Base-by-base conservation (phyloP, 2,888 invertebrate species). In the Lasius fuliginosus region DNA sequence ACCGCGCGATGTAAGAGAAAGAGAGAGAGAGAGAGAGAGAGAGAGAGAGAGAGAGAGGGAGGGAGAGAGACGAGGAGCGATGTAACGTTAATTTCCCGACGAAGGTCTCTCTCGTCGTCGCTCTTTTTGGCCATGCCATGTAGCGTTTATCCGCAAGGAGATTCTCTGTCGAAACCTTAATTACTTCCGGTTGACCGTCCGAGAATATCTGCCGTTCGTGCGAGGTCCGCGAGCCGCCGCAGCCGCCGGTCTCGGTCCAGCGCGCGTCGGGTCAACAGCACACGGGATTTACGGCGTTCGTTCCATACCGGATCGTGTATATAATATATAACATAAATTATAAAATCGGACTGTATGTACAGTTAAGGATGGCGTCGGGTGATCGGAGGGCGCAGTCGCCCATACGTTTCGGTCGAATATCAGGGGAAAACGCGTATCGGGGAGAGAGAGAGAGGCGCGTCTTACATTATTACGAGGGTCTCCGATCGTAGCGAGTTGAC, bases 191-290 rank as follows among this genome's bases (percentile, higher is more conserved):
- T 89, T 92, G 88, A 90, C 88, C 88, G 90, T 85, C 65, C 86
- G 83, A 83, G 58, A 86, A 89, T 89, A 92, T 92, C 89, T 85
- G 33, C 46, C 76, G 71, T 46, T 15, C 84, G 85, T 73, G 84
- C 83, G 82, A 85, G 85, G 87, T 83, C 87, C 88, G 91, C 88
- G 88, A 53, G n/a, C 90, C 56, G 42, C 65, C 56, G 65, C 90
- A 33, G 68, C 53, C 42, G 89, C 90, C 87, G 90, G 94, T 94
- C 91, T 92, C 94, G 94, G 93, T 93, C 93, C 93, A 94, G 92
- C 86, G 93, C 92, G 88, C 92, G 86, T 73, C 88, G 90, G 94
- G 94, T 94, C 93, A 93, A 94, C 93, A 94, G 93, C 93, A 93
- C 92, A 90, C 87, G 88, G 88, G 91, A 93, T 92, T 93, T 92